Base-by-base conservation (phyloP, 2,797 vertebrate genomes). In the Rhabdophis nuchalis region DNA sequence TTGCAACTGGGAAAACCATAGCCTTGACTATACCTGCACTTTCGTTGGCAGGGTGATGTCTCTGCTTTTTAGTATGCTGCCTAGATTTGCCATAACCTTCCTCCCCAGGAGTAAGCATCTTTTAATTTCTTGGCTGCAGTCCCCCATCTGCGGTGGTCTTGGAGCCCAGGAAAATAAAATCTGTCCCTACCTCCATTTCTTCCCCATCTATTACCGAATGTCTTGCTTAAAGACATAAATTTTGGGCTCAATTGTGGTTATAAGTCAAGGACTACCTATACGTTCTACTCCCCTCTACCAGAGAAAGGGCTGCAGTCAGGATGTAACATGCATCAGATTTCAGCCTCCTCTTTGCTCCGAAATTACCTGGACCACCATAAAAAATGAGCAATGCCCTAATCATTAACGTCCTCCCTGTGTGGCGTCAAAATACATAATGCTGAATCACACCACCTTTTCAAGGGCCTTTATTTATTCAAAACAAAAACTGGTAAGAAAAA, bases 391-490 rank as follows among this genome's bases (percentile, higher is more conserved):
- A 58, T 88, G 23, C 25, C 20, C 87, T 58, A 46, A 41, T 23
- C 12, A 56, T 90, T 4, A 10, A 4, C 27, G 1, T 32, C 4
- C 11, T 82, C 8, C 13, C 41, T 7, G 7, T 20, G 14, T 4
- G 0, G 18, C 9, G 18, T 23, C 61, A 32, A 12, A 12, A 36
- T 12, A 72, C 20, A 29, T 32, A 90, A 9, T 77, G 23, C 54
- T 36, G 53, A 32, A 13, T 72, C n/a, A 36, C n/a, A 89, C 18
- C 88, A 77, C 1, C 20, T 64, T 91, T 94, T 57, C 82, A 86
- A 92, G 92, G 58, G 68, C 27, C 94, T 96, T 96, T 96, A 93
- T 95, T 93, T 95, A 95, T 95, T 95, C 94, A 94, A 94, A 92
- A 93, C 91, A n/a, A 90, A 91, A 93, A 72, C 1, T 0, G 32